Conservation (phyloP, 2,113 vertebrate species). For the Syngnathoides biaculeatus region DNA sequence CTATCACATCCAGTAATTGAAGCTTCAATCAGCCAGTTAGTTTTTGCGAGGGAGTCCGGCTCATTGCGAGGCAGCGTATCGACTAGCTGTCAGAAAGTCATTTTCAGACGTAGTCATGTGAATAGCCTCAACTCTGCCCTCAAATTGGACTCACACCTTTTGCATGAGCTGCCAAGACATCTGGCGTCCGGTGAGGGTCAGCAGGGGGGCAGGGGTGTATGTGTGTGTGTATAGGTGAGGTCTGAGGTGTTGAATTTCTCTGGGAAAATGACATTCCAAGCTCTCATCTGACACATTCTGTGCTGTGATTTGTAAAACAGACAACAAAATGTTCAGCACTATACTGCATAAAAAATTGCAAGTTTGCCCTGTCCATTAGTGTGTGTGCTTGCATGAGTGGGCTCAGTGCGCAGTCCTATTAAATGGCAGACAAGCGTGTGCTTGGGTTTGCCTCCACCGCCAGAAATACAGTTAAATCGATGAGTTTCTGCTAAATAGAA, state of each 20-base stretch:
- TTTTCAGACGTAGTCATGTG: conserved; percentile 62
- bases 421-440: neutral
- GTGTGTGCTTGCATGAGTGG: conserved; percentile 2
- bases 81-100: conserved; percentile 69
- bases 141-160: conserved; percentile 45
- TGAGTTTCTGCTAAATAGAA: neutral
- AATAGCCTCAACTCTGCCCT: conserved; percentile 41
- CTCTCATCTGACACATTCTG: neutral
- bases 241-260: neutral
- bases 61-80: conserved; percentile 53
- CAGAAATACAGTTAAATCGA: neutral
- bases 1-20: conserved; percentile 51
- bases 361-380: neutral
- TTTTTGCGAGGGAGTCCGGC: conserved; percentile 42
- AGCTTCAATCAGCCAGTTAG: conserved; percentile 63
- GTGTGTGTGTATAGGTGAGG: neutral
- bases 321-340: neutral
- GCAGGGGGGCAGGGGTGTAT: neutral
- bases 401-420: neutral
- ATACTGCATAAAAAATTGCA: neutral
- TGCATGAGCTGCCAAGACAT: conserved; percentile 41
- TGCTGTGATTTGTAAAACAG: neutral
- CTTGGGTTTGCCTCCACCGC: neutral
- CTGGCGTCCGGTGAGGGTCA: conserved; percentile 15
- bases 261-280: neutral